phyloP scores from a whole-genome alignment of 2,888 invertebrate genomes.

The Autographa gamma region DNA sequence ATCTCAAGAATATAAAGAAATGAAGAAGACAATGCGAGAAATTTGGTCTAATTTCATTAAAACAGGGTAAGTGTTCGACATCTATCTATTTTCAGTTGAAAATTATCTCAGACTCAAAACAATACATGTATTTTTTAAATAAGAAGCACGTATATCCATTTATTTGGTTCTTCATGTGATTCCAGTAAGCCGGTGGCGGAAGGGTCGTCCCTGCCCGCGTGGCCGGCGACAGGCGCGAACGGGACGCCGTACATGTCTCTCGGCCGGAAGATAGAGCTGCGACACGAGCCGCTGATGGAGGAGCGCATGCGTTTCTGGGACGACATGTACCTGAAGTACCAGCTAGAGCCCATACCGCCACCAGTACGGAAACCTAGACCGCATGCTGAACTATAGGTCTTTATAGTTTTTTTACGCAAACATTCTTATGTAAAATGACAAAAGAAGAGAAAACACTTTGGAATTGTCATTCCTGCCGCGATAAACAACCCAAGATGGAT shows the following conservation, averaged over 20 bases:
- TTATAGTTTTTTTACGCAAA: too few species aligned
- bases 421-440: too few species aligned
- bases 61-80: slow-evolving; percentile 61
- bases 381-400: background rate
- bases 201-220: slow-evolving; percentile 56
- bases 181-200: slow-evolving; percentile 64
- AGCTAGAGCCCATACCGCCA: slow-evolving; percentile 46
- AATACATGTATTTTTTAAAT: too few species aligned
- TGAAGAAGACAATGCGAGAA: slow-evolving; percentile 57
- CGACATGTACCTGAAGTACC: slow-evolving; percentile 57
- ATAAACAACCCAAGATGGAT: too few species aligned
- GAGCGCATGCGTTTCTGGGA: slow-evolving; percentile 61
- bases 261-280: slow-evolving; percentile 52
- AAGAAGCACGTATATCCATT: too few species aligned
- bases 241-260: slow-evolving; percentile 61
- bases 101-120: too few species aligned
- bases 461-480: too few species aligned
- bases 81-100: too few species aligned
- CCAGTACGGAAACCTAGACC: background rate
- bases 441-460: too few species aligned
- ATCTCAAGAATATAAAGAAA: slow-evolving; percentile 48
- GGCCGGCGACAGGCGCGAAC: slow-evolving; percentile 55
- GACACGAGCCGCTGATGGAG: slow-evolving; percentile 45
- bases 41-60: slow-evolving; percentile 70
- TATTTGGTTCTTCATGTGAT: background rate